phyloP scores from a whole-genome alignment of 2,797 vertebrate species.

The Masticophis lateralis region DNA sequence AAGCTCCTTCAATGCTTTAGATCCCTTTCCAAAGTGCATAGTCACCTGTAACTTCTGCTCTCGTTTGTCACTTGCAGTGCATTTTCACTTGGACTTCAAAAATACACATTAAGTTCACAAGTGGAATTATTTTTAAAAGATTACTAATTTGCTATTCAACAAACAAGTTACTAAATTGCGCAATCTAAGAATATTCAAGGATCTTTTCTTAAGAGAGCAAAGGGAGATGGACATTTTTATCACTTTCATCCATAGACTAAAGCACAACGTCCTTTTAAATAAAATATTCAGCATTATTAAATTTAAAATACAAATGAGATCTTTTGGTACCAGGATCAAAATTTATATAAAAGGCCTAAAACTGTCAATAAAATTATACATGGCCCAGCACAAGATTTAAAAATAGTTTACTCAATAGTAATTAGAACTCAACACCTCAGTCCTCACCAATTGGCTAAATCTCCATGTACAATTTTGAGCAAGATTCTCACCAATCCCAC shows the following conservation, averaged over 20 bases:
- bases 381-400: conserved; percentile 70
- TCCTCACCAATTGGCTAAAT: conserved; percentile 77
- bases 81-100: conserved; percentile 1
- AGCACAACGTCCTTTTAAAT: conserved; percentile 31
- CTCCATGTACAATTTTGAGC: conserved; percentile 65
- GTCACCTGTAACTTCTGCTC: conserved; percentile 48
- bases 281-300: conserved; percentile 20
- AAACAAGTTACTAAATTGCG: conserved; percentile 29
- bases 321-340: conserved; percentile 21
- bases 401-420: conserved; percentile 75
- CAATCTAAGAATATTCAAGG: not conserved
- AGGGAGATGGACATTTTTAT: conserved; percentile 16
- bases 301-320: conserved; percentile 57
- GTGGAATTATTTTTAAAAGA: conserved; percentile 32
- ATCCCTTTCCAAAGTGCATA: conserved; percentile 29
- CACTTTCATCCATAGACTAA: conserved; percentile 32
- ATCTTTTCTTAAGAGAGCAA: conserved; percentile 23
- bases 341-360: conserved; percentile 61
- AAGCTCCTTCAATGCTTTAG: conserved; percentile 13
- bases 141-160: conserved; percentile 38
- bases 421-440: conserved; percentile 75
- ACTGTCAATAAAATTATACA: conserved; percentile 73
- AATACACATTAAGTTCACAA: conserved; percentile 14
- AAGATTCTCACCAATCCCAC: conserved; percentile 70
- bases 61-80: conserved; percentile 38